A percentile compares a stretch with the other conserved stretches of the same genome.
phyloP scores from a whole-genome alignment of 35 echinoderm and acorn worm species.

The Ptychodera flava region DNA sequence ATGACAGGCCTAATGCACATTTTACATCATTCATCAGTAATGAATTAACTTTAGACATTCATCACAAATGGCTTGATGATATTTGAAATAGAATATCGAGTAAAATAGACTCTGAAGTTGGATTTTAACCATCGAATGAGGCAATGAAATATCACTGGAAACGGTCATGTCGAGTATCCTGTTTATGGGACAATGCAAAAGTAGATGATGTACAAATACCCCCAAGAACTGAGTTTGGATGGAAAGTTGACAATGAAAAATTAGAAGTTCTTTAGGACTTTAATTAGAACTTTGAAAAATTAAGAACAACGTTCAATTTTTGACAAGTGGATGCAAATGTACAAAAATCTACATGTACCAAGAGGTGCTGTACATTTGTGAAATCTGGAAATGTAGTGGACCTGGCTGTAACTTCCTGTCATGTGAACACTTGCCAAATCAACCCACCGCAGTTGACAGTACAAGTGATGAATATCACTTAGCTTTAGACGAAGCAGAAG shows the following conservation, averaged over 20 bases:
- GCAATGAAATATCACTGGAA: too few relatives aligned
- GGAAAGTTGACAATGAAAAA: neutral
- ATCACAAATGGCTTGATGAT: too few relatives aligned
- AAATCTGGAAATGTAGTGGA: constrained; percentile 3
- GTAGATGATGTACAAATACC: neutral
- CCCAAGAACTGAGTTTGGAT: neutral
- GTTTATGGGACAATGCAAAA: constrained; percentile 22
- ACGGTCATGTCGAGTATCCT: too few relatives aligned
- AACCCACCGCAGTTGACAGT: too few relatives aligned
- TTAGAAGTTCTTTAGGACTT: constrained; percentile 7
- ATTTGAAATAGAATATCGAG: neutral
- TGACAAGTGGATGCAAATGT: constrained; percentile 27
- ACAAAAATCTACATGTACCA: constrained; percentile 19
- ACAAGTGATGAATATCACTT: too few relatives aligned
- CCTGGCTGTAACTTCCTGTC: constrained; percentile 15
- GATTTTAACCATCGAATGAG: constrained; percentile 24
- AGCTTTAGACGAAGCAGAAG: too few relatives aligned
- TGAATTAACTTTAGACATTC: too few relatives aligned
- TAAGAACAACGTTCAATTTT: neutral
- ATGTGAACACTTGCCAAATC: too few relatives aligned
- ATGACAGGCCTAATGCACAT: constrained; percentile 9
- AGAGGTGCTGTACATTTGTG: neutral
- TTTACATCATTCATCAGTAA: neutral
- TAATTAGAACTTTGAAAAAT: constrained; percentile 8
- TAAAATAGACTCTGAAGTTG: constrained; percentile 10